Evolutionary conservation across 2,797 vertebrate genomes (phyloP).

Genomic region (Coccyzus lansbergi): DNA sequence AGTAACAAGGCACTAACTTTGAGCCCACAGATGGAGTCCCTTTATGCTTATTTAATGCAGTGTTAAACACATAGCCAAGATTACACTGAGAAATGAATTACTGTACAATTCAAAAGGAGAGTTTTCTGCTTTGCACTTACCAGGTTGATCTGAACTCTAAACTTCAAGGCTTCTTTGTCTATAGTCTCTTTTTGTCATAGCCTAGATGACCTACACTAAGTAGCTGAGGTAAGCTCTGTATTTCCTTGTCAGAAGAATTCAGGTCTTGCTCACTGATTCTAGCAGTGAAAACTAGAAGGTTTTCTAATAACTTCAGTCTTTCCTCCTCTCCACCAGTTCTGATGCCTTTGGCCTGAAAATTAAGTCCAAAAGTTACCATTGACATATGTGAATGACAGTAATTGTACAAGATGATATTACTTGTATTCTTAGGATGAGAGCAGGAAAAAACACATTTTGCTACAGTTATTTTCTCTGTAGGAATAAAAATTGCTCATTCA

Average conservation of each 20-base stretch:
- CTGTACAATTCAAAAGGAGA: not conserved
- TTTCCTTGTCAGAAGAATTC: not conserved
- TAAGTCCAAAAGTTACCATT: slow-evolving; percentile 27
- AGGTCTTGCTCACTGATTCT: not conserved
- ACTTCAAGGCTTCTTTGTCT: not conserved
- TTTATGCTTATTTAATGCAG: not conserved
- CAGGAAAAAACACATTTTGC: not conserved
- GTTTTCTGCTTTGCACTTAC: not conserved
- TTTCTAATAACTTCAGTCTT: not conserved
- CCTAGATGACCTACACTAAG: not conserved
- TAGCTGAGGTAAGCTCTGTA: not conserved
- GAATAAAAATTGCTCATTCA: slow-evolving; percentile 72
- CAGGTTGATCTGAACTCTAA: not conserved
- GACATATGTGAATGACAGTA: slow-evolving; percentile 20
- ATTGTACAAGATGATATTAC: slow-evolving; percentile 44
- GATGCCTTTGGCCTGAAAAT: not conserved
- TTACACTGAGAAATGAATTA: not conserved
- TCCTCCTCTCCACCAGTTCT: not conserved
- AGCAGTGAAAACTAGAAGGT: not conserved
- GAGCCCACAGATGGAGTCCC: not conserved
- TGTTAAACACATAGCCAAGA: not conserved
- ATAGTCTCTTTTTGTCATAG: not conserved
- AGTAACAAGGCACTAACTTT: not conserved
- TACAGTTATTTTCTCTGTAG: slow-evolving; percentile 59
- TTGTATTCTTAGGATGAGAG: slow-evolving; percentile 28